Percentiles rank a stretch among this genome's conserved stretches.
These are phyloP conservation scores for Dermochelys coriacea DNA, from an alignment of 2,797 vertebrate genomes.

Conservation along the genomic window DNA sequence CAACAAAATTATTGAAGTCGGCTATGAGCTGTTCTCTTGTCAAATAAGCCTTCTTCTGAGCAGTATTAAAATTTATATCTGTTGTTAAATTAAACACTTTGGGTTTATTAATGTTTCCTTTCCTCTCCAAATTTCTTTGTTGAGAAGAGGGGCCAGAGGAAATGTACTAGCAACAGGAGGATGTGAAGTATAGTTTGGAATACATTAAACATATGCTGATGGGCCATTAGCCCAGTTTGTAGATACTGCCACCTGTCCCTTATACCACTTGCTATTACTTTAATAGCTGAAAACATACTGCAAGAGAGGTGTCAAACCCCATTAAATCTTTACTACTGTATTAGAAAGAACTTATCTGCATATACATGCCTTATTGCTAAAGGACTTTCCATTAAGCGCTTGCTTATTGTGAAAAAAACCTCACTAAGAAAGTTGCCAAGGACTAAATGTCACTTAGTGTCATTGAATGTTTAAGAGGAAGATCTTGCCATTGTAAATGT, in stretches of 20 bases:
- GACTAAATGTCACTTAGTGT: conserved; percentile 34
- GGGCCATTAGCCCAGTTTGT: conserved; percentile 80
- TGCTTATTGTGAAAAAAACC: conserved; percentile 57
- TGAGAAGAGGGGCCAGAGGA: conserved; percentile 80
- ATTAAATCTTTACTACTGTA: conserved; percentile 75
- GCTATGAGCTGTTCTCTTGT: conserved; percentile 75
- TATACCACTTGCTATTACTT: conserved; percentile 77
- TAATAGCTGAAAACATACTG: conserved; percentile 76
- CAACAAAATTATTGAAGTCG: conserved; percentile 83
- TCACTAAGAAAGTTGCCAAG: conserved; percentile 48
- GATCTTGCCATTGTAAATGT: conserved; percentile 18
- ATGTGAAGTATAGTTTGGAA: conserved; percentile 80
- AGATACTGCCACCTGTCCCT: conserved; percentile 83
- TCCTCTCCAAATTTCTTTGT: conserved; percentile 89
- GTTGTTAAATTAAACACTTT: conserved; percentile 83
- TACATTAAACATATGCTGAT: conserved; percentile 81
- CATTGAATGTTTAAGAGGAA: conserved; percentile 10
- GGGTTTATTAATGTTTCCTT: conserved; percentile 86
- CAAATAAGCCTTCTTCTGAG: conserved; percentile 77
- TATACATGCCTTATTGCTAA: conserved; percentile 55
- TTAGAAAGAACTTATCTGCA: conserved; percentile 59
- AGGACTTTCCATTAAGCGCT: conserved; percentile 28
- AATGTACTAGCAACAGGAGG: conserved; percentile 85
- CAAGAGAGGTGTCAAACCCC: conserved; percentile 53
- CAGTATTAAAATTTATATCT: conserved; percentile 81